Evolutionary conservation across 2,888 invertebrate genomes (phyloP), one percentile per base, ranked within the genome.

Genomic region (Dysmachus trigonus): DNA sequence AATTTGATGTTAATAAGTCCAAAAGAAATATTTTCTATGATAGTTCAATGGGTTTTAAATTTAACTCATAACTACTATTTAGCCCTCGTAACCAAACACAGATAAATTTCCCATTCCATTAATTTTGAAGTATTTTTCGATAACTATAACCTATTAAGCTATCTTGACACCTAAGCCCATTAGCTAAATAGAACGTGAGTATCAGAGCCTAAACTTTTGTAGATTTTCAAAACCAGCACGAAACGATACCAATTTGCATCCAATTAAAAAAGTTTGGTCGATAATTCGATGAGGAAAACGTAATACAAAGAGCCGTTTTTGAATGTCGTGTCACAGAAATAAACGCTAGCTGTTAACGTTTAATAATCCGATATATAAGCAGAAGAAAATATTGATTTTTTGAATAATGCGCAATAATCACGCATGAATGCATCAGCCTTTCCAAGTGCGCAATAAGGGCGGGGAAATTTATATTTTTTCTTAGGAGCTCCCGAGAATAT

Each of bases 201-300:
- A 47, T 47, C 47, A 47, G n/a, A 47, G 47, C 15, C 15, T 47
- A n/a, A 47, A 47, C 62, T 27, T 18, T 62, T 62, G 27, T 7
- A 27, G 22, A 27, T 62, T 62, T 62, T 62, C 10, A 62, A 22
- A 27, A 62, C 22, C 22, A 62, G 62, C 22, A 22, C 51, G 7
- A 62, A 27, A 22, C 27, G 62, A 62, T 62, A 62, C 62, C 22
- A 62, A 62, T 22, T 62, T 53, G 18, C 22, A 18, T 53, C 53
- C 18, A 53, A 62, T 62, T 62, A 62, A 62, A 33, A 74, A 74
- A 18, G 76, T 76, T 76, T 76, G 76, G 76, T 76, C 76, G 38
- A 76, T 38, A 76, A 76, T 41, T 76, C 22, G 22, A 76, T 41
- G 5, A 22, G 8, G 27, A 31, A 72, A 73, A 4, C 10, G 33